Evolutionary conservation across 2,888 invertebrate genomes (phyloP).

Genomic region (Drosophila mimica): DNA sequence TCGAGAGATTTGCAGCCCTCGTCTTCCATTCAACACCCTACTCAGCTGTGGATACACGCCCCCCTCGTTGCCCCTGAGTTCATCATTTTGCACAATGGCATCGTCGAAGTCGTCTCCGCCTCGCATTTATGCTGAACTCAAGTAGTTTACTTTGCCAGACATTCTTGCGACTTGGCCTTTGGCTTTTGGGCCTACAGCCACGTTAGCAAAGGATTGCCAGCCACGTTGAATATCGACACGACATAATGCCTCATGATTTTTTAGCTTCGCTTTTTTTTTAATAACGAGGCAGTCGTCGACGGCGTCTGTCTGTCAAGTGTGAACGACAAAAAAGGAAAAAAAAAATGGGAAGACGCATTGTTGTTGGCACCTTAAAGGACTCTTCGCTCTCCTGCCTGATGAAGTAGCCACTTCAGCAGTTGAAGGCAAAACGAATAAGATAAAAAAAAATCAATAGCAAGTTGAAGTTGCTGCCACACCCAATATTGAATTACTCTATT

Average conservation of each 20-base stretch:
- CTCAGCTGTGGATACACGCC: constrained; percentile 4
- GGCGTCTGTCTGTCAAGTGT: constrained; percentile 38
- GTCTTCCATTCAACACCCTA: constrained; percentile 14
- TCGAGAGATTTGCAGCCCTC: constrained; percentile 36
- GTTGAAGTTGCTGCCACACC: constrained; percentile 54
- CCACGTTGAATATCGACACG: constrained; percentile 54
- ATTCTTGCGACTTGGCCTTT: constrained; percentile 53
- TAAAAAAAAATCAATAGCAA: constrained; percentile 39
- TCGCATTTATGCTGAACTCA: constrained; percentile 43
- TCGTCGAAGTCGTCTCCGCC: constrained; percentile 28
- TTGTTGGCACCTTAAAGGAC: constrained; percentile 28
- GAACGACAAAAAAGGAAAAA: constrained; percentile 24
- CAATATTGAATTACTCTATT: constrained; percentile 74
- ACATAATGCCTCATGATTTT: constrained; percentile 17
- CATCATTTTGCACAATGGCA: constrained; percentile 36
- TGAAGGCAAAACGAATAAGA: not conserved
- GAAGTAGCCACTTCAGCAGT: constrained; percentile 42
- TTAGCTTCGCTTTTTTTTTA: constrained; percentile 11
- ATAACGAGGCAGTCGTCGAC: constrained; percentile 6
- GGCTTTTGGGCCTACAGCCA: constrained; percentile 45
- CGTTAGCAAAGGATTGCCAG: constrained; percentile 61
- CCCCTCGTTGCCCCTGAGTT: constrained; percentile 10
- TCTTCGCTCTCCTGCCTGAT: constrained; percentile 25
- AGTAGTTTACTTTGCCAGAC: constrained; percentile 63
- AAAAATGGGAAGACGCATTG: constrained; percentile 38